Percentiles rank a stretch among this genome's conserved stretches.
phyloP scores from a whole-genome alignment of 2,888 invertebrate genomes.

The Acleris cristana region DNA sequence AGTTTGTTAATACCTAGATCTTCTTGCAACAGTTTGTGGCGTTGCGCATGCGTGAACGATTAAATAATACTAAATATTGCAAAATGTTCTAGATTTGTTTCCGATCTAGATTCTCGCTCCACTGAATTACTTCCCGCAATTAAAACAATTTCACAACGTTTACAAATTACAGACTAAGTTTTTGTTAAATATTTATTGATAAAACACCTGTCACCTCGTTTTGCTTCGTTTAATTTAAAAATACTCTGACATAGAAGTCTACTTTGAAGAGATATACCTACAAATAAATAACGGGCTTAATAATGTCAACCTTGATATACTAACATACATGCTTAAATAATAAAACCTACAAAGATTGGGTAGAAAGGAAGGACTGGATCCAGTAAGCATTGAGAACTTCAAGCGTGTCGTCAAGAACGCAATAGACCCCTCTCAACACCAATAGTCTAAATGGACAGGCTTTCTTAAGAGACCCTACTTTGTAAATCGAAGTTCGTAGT shows the following conservation, averaged over 20 bases:
- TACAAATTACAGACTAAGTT: neutral
- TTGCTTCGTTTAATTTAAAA: neutral
- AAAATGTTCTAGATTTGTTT: conserved; percentile 21
- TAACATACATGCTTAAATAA: neutral
- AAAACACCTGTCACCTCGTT: conserved; percentile 2
- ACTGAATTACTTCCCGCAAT: neutral
- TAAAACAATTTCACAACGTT: conserved; percentile 1
- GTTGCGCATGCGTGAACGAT: neutral
- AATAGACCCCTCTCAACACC: too few relatives aligned
- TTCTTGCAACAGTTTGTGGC: neutral
- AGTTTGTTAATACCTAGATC: neutral
- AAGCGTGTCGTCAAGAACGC: too few relatives aligned
- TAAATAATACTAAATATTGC: conserved; percentile 13
- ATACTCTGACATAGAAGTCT: neutral
- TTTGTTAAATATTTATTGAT: neutral
- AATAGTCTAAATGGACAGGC: too few relatives aligned
- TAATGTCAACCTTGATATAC: conserved; percentile 2
- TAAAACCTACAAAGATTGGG: neutral
- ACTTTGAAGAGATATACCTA: neutral
- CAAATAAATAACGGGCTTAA: conserved; percentile 3
- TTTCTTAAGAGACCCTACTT: too few relatives aligned
- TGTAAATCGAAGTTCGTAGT: too few relatives aligned
- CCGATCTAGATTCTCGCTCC: conserved; percentile 12
- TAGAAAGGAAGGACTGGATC: too few relatives aligned
- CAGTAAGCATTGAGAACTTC: too few relatives aligned